Evolutionary conservation across 2,797 vertebrate species (phyloP), one percentile per base, ranked within the genome.

Genomic region (Sebastes vulpes): DNA sequence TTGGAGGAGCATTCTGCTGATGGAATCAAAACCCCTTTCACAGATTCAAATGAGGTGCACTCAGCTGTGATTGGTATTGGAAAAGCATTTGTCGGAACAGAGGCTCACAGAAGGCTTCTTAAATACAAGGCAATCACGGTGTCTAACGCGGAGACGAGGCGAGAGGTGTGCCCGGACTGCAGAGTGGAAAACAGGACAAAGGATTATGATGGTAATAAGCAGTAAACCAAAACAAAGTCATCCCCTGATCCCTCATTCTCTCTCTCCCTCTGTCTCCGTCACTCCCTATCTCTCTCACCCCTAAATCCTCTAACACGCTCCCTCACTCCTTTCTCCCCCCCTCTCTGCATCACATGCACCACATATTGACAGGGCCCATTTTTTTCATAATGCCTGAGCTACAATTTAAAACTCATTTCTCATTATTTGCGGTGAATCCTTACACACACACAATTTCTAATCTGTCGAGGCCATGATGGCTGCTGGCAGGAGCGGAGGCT

Each of bases 31-130:
- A 94, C 83, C 90, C 92, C 91, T 96, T 96, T 96, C 94, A 95
- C 92, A 93, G 89, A 96, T 96, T 96, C 95, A 96, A 96, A 96
- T 96, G 95, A 96, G 95, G 93, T 93, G 95, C 89, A 94, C 94
- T 96, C 92, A 91, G 92, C 95, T 94, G 95, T 95, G 95, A 97
- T 95, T 94, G 95, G 93, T 96, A 96, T 96, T 96, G 95, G 95
- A 96, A 96, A 96, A 96, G 94, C 94, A 93, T 96, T 95, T 95
- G 95, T 95, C 93, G 92, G 93, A 95, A 94, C 93, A 94, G 91
- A 93, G 94, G 91, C 94, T 94, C 91, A 93, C 92, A 93, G 94
- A 95, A 95, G 90, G 91, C 93, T 92, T 93, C 94, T 95, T 96
- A 96, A 96, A 96, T 96, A 95, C 95, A 95, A 95, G 94, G 94